A percentile compares a stretch with the other conserved stretches of the same genome.
Conservation (phyloP, 2,113 vertebrate genomes). For the Aegypius monachus region DNA sequence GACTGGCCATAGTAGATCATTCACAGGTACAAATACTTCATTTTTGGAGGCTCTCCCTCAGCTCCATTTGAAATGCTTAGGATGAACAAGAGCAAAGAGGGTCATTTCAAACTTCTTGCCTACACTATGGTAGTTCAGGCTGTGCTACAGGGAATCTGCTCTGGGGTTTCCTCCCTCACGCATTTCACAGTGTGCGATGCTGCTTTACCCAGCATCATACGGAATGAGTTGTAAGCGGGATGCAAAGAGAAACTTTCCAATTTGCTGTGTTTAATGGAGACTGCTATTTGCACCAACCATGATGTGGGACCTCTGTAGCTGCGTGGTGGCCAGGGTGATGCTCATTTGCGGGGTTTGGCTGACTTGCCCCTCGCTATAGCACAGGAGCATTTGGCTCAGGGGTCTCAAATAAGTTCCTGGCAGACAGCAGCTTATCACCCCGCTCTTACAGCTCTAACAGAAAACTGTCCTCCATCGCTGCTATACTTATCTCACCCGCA, state of each 20-base stretch:
- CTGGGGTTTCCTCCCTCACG: background rate
- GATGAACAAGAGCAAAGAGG: background rate
- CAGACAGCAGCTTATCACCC: background rate
- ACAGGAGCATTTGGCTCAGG: background rate
- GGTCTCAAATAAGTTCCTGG: background rate
- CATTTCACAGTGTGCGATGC: rapidly evolving
- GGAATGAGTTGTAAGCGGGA: background rate
- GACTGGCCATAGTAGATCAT: background rate
- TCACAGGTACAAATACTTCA: background rate
- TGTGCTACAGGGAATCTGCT: background rate
- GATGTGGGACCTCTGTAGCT: background rate
- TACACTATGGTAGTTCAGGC: too few species aligned
- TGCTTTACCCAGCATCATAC: rapidly evolving
- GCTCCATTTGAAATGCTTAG: background rate
- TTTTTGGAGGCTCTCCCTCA: background rate
- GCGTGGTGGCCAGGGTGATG: rapidly evolving
- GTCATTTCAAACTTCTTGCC: background rate
- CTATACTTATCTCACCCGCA: rapidly evolving
- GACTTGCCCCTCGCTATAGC: background rate
- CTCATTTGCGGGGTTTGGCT: background rate
- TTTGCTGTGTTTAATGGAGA: background rate
- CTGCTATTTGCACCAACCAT: rapidly evolving
- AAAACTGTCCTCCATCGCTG: background rate
- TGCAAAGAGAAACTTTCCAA: background rate
- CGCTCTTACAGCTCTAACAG: background rate